These are phyloP conservation scores for Oreonectes daqikongensis DNA, from an alignment of 2,797 vertebrate genomes.

Conservation along the genomic window DNA sequence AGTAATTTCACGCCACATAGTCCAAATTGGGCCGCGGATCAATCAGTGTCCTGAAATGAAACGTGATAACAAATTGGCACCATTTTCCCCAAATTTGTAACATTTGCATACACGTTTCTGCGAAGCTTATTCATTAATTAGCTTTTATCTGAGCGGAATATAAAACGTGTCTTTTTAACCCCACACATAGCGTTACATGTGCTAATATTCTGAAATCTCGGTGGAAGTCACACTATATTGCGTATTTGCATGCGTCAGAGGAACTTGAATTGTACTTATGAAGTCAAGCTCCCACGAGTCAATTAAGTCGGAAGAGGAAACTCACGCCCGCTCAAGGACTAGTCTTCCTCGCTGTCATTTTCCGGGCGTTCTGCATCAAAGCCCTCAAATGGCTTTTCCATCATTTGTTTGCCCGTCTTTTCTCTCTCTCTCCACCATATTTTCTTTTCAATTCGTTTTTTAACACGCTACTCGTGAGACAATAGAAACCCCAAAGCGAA, in stretches of 20 bases:
- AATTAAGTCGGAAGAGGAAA: slow-evolving; percentile 14
- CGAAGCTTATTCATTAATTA: background rate
- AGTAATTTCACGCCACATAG: background rate
- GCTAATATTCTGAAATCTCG: slow-evolving; percentile 15
- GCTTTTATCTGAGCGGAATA: background rate
- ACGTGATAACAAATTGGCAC: background rate
- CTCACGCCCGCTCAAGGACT: slow-evolving; percentile 22
- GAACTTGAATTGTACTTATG: slow-evolving; percentile 29
- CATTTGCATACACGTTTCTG: background rate
- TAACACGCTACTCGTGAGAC: background rate
- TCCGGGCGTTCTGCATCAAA: slow-evolving; percentile 15
- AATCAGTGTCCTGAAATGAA: background rate
- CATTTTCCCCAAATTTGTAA: background rate
- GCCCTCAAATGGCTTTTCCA: slow-evolving; percentile 11
- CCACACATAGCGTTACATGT: background rate
- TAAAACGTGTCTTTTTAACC: background rate
- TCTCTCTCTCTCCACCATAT: too few relatives aligned
- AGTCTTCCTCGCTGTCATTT: background rate
- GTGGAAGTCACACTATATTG: slow-evolving; percentile 7
- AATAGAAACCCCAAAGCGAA: slow-evolving; percentile 15
- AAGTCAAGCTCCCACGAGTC: slow-evolving; percentile 10
- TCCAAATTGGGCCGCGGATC: background rate
- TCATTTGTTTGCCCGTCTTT: slow-evolving; percentile 5
- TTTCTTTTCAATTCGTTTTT: slow-evolving; percentile 24
- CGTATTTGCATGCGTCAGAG: slow-evolving; percentile 2